Evolutionary conservation across 2,888 invertebrate species (phyloP), one percentile per base, ranked within the genome.

Genomic region (Lysandra coridon): DNA sequence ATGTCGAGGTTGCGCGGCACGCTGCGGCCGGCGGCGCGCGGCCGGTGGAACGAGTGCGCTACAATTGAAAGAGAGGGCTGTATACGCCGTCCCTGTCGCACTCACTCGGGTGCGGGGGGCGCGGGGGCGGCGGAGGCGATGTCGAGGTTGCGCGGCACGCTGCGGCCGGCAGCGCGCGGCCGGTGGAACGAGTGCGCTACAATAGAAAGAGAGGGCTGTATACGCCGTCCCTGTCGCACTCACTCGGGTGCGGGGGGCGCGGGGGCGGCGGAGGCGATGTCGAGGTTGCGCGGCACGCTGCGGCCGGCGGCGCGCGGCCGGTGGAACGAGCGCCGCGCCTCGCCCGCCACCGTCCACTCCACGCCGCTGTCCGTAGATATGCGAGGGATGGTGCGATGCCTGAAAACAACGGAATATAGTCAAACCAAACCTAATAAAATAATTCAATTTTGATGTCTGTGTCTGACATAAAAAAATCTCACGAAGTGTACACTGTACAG

Each of bases 1-100:
- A 91, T 87, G 86, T 95, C 94, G 30, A 96, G 95, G 84, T 96
- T 95, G 49, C 96, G 92, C 69, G 96, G 95, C 90, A 93, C 90
- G 84, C 89, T 90, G 91, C 96, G 84, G 84, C 91, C 86, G 84
- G 92, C 85, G 90, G 88, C 75, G 83, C 88, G 87, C 83, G 84
- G 83, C 69, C 83, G 92, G 92, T 90, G 95, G 93, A 88, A 95
- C 81, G 89, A 95, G 87, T 92, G 94, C 80, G 53, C 53, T 53
- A 53, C 53, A 53, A 14, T 53, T 14, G 53, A 53, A 14, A 53
- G 14, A 53, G 53, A 53, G 53, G 53, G 53, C 53, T 53, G 53
- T 53, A 53, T 53, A 3, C 12, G 49, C 53, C n/a, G 60, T 62
- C 60, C 7, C 60, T 62, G n/a, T 62, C 60, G 60, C 60, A 64